Percentiles rank a stretch among this genome's conserved stretches.
Conservation (phyloP, 2,888 invertebrate genomes). For the Metacarcinus magister region DNA sequence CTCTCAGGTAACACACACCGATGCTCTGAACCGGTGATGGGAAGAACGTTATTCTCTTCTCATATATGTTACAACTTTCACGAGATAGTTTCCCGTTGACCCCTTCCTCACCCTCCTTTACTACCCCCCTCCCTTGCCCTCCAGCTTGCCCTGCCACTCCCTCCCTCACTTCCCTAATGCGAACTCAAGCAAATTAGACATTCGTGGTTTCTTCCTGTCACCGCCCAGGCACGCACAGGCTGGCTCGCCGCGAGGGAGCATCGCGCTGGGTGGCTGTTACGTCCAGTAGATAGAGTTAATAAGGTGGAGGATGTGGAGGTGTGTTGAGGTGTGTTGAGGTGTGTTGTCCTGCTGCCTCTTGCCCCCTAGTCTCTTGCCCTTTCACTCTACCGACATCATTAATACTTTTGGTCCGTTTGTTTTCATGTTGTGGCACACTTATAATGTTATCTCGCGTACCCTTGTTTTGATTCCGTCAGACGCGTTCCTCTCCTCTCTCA, state of each 20-base stretch:
- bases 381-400: background rate
- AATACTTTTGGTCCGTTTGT: background rate
- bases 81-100: background rate
- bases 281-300: background rate
- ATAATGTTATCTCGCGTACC: background rate
- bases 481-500: background rate
- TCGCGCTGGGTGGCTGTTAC: conserved; percentile 4
- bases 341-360: background rate
- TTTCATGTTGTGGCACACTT: background rate
- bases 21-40: background rate
- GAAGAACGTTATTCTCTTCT: background rate
- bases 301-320: background rate
- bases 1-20: background rate
- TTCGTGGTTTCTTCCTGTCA: conserved; percentile 38
- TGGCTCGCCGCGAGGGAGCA: conserved; percentile 23
- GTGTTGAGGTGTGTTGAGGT: background rate
- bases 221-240: conserved; percentile 20
- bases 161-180: conserved; percentile 37
- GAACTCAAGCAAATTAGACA: conserved; percentile 23
- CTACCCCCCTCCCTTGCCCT: background rate
- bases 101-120: background rate
- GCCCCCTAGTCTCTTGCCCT: background rate
- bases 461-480: background rate
- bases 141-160: background rate
- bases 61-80: background rate